These are phyloP conservation scores for Nyleta sp. DNA, from an alignment of 2,888 invertebrate genomes.

Conservation along the genomic window DNA sequence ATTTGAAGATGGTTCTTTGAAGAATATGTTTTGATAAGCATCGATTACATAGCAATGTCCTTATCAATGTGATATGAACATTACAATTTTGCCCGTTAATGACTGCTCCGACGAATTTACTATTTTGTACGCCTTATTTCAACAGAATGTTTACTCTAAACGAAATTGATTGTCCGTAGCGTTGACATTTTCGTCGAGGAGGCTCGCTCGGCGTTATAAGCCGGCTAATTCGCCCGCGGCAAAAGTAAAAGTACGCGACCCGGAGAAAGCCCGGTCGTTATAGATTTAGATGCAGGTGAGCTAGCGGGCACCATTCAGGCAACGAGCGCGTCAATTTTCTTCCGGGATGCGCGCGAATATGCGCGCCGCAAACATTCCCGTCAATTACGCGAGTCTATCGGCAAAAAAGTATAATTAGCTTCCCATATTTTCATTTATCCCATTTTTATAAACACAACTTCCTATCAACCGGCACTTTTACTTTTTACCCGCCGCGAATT, in stretches of 20 bases:
- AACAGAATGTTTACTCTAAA: no score
- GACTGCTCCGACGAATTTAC: no score
- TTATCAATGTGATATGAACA: no score
- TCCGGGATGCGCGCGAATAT: constrained; percentile 51
- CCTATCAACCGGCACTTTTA: constrained; percentile 46
- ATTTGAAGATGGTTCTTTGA: no score
- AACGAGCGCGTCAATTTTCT: constrained; percentile 31
- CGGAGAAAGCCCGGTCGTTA: constrained; percentile 76
- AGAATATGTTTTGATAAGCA: no score
- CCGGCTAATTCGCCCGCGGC: constrained; percentile 74
- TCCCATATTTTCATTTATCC: constrained; percentile 31
- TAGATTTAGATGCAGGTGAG: constrained; percentile 62
- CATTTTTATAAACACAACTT: constrained; percentile 15
- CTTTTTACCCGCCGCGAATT: constrained; percentile 28
- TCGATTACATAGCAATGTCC: no score
- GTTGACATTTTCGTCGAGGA: constrained; percentile 39
- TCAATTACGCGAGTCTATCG: constrained; percentile 25
- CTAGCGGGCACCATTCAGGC: constrained; percentile 34
- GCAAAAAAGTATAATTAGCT: constrained; percentile 35
- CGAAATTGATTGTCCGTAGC: constrained; percentile 2
- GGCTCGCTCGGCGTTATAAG: constrained; percentile 25
- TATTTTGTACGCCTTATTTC: no score
- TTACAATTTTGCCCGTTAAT: no score
- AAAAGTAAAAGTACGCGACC: constrained; percentile 81
- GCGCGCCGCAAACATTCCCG: constrained; percentile 8